A percentile compares a stretch with the other conserved stretches of the same genome.
Conservation (phyloP, 2,113 vertebrate genomes). For the Gnathonemus echidnorhynchus region DNA sequence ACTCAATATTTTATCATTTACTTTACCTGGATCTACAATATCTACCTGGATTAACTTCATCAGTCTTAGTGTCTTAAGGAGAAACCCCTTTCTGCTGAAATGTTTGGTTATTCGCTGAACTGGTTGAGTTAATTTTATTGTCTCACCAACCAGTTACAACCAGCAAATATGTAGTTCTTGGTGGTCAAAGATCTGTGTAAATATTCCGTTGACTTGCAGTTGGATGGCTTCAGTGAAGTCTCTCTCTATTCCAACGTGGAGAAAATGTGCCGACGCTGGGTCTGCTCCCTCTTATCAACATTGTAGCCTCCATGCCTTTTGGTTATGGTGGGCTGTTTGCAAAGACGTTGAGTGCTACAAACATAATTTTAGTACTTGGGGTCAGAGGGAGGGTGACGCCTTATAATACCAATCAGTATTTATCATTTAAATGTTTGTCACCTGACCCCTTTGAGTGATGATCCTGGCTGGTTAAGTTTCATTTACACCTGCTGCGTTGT, state of each 20-base stretch:
- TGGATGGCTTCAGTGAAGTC: neutral
- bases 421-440: neutral
- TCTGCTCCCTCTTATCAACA: neutral
- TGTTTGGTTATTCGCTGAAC: neutral
- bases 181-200: constrained; percentile 37
- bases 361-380: neutral
- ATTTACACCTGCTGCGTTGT: neutral
- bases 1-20: neutral
- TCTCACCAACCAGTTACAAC: neutral
- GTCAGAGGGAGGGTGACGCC: neutral
- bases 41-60: neutral
- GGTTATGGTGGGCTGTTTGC: neutral
- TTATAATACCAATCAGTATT: neutral
- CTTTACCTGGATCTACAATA: neutral
- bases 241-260: neutral
- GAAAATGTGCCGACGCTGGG: neutral
- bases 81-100: neutral
- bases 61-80: neutral
- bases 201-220: constrained; percentile 36
- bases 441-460: neutral
- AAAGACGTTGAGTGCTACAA: neutral
- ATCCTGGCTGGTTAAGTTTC: neutral
- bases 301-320: neutral
- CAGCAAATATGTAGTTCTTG: neutral
- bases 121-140: neutral